Conservation (phyloP, 2,113 vertebrate genomes). For the Pimephales promelas region DNA sequence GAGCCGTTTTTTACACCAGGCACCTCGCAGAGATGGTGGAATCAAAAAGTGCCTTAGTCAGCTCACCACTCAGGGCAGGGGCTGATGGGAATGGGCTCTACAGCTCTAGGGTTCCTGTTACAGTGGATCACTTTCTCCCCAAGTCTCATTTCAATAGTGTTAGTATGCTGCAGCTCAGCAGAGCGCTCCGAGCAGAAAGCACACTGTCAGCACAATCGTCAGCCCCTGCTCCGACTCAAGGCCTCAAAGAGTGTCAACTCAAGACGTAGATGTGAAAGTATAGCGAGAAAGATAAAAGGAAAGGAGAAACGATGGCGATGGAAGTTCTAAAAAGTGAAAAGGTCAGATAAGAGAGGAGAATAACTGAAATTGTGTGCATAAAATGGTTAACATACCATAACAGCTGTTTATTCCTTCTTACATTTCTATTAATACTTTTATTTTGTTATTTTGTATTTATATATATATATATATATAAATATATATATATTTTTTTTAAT, state of each 20-base stretch:
- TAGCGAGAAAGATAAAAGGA: slow-evolving; percentile 45
- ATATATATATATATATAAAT: accelerated
- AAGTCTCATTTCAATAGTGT: slow-evolving; percentile 18
- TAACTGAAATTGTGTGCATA: not conserved
- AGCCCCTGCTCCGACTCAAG: slow-evolving; percentile 5
- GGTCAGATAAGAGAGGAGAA: slow-evolving; percentile 6
- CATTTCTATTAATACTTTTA: not conserved
- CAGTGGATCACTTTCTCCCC: slow-evolving; percentile 23
- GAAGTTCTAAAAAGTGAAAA: slow-evolving; percentile 27
- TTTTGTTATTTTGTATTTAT: not conserved
- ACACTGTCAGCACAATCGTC: slow-evolving; percentile 43
- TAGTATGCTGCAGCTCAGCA: slow-evolving; percentile 36
- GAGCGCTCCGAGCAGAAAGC: slow-evolving; percentile 28
- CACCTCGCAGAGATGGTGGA: slow-evolving; percentile 11
- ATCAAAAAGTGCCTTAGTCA: slow-evolving; percentile 21
- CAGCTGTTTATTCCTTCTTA: not conserved
- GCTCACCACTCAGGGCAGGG: not conserved
- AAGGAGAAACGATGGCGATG: slow-evolving; percentile 44
- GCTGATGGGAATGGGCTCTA: slow-evolving; percentile 24
- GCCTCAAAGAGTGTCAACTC: slow-evolving; percentile 23
- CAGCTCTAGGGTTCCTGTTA: slow-evolving; percentile 18
- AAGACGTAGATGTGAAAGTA: slow-evolving; percentile 22
- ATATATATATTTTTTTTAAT: too few species aligned
- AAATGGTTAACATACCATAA: not conserved
- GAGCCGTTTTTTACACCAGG: slow-evolving; percentile 18